Evolutionary conservation across 2,797 vertebrate species (phyloP).

Genomic region (Phalanger gymnotis): DNA sequence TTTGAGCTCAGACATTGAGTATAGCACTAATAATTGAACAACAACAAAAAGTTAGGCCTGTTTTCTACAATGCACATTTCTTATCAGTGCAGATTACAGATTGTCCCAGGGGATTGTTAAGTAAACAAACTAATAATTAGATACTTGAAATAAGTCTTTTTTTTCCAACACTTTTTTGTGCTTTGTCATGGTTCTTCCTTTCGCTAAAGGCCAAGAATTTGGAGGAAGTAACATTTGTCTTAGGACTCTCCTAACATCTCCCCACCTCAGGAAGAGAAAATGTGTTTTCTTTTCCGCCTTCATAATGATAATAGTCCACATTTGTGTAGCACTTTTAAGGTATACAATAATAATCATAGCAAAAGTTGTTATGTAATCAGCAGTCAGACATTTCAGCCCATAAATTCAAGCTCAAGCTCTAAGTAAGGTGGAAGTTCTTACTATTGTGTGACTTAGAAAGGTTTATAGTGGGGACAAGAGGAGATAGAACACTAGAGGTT

Average conservation of each 20-base stretch:
- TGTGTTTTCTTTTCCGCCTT: not conserved
- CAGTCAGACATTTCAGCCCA: conserved; percentile 21
- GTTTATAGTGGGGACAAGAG: not conserved
- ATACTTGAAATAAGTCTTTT: conserved; percentile 83
- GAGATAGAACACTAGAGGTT: not conserved
- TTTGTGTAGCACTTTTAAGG: conserved; percentile 5
- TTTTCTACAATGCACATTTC: conserved; percentile 80
- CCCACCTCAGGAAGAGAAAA: conserved; percentile 9
- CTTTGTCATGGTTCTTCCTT: conserved; percentile 70
- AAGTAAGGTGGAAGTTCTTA: conserved; percentile 37
- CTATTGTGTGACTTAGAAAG: not conserved
- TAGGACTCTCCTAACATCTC: not conserved
- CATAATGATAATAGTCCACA: not conserved
- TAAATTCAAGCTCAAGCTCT: conserved; percentile 11
- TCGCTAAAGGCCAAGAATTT: conserved; percentile 76
- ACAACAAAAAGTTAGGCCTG: conserved; percentile 83
- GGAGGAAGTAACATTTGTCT: not conserved
- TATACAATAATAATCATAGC: conserved; percentile 11
- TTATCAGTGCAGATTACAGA: conserved; percentile 82
- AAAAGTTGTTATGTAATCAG: conserved; percentile 11
- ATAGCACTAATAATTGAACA: conserved; percentile 82
- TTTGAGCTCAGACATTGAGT: conserved; percentile 80
- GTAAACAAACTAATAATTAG: conserved; percentile 81
- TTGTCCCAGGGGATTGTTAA: conserved; percentile 82
- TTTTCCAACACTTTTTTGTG: conserved; percentile 78